These are phyloP conservation scores for Zoanthus solanderi DNA, from an alignment of 92 coral and sea anemone genomes.

Conservation along the genomic window DNA sequence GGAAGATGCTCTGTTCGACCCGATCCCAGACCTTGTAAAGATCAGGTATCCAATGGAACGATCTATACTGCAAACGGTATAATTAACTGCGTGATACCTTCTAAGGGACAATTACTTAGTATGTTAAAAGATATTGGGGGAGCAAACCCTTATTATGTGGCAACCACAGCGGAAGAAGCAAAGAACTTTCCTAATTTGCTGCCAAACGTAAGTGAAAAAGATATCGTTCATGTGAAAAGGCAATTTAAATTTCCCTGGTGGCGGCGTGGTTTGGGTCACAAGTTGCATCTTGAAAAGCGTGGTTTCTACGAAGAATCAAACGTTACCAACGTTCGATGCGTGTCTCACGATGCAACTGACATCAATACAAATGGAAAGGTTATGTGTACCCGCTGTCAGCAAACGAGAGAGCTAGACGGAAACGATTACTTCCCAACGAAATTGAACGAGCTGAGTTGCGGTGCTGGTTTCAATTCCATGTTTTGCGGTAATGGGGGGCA, in stretches of 20 bases:
- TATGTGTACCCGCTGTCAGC: constrained; percentile 33
- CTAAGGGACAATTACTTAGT: constrained; percentile 12
- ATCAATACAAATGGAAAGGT: not conserved
- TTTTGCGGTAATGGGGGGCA: not conserved
- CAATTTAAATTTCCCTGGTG: no score
- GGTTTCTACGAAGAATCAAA: no score
- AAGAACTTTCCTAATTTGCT: constrained; percentile 16
- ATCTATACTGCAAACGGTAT: not conserved
- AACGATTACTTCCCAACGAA: not conserved
- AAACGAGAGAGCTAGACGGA: not conserved
- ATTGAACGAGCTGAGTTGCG: constrained; percentile 24
- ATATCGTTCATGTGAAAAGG: no score
- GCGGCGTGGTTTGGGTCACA: not conserved
- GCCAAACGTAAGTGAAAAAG: not conserved
- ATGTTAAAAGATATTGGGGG: constrained; percentile 32
- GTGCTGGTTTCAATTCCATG: not conserved
- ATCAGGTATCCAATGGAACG: not conserved
- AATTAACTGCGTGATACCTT: constrained; percentile 9
- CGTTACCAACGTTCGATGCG: not conserved
- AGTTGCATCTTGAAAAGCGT: not conserved
- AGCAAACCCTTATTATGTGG: constrained; percentile 30
- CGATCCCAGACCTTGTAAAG: constrained; percentile 8
- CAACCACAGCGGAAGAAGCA: constrained; percentile 23
- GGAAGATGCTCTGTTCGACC: not conserved
- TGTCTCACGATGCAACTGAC: not conserved